These are phyloP conservation scores for Brachypteracias leptosomus DNA, from an alignment of 2,113 vertebrate species.

Conservation along the genomic window DNA sequence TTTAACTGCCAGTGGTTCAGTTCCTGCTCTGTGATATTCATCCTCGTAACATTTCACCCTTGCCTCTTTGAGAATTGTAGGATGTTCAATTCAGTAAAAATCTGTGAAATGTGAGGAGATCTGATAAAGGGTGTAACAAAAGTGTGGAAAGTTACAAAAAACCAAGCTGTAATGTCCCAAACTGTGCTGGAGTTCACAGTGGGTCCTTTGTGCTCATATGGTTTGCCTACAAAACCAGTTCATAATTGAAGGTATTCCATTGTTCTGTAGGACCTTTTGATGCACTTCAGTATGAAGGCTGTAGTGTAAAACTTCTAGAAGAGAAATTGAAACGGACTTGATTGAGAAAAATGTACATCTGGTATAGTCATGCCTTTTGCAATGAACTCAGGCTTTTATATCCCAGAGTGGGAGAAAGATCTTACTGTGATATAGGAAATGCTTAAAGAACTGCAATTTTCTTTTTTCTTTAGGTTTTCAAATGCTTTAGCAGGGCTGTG, in stretches of 20 bases:
- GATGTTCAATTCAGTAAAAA: background rate
- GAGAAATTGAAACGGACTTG: background rate
- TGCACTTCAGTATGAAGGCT: background rate
- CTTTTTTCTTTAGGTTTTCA: slow-evolving; percentile 25
- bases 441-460: background rate
- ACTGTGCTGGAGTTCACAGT: background rate
- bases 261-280: background rate
- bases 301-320: background rate
- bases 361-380: background rate
- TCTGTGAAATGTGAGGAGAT: background rate
- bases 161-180: background rate
- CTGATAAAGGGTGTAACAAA: background rate
- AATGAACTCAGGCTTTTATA: background rate
- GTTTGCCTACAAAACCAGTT: background rate
- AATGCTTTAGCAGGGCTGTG: background rate
- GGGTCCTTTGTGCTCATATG: background rate
- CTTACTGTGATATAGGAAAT: background rate
- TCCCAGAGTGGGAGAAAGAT: background rate
- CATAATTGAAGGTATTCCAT: background rate
- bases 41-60: background rate
- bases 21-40: background rate
- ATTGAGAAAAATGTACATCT: background rate
- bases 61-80: background rate
- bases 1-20: background rate
- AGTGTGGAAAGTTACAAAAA: background rate